phyloP scores from a whole-genome alignment of 2,888 invertebrate species.

The Choristoneura rosaceana region DNA sequence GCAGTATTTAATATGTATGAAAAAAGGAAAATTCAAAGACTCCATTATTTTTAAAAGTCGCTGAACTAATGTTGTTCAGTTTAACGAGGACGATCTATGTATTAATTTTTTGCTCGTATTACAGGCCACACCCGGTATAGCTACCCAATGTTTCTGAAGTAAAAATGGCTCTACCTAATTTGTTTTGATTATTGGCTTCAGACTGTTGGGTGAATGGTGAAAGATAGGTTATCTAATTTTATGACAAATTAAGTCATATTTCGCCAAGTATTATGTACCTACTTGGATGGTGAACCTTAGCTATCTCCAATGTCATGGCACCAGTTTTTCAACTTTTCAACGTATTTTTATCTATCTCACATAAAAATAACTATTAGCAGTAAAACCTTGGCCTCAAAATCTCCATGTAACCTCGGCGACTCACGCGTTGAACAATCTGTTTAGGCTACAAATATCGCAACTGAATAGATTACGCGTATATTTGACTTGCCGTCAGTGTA shows the following conservation, averaged over 20 bases:
- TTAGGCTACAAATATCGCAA: constrained; percentile 75
- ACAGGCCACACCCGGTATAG: no score
- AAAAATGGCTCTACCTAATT: no score
- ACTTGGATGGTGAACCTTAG: not conserved
- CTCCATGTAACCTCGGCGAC: constrained; percentile 69
- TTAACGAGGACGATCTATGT: no score
- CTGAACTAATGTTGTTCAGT: no score
- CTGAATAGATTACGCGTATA: constrained; percentile 60
- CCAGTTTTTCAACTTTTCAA: constrained; percentile 63
- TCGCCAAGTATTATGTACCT: not conserved
- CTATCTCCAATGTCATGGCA: constrained; percentile 42
- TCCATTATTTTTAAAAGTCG: no score
- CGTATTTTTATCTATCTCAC: constrained; percentile 65
- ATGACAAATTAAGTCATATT: not conserved
- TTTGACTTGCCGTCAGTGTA: constrained; percentile 43
- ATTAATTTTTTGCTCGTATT: no score
- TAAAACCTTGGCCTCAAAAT: constrained; percentile 81
- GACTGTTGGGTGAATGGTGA: no score
- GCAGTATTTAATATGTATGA: no score
- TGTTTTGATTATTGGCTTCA: no score
- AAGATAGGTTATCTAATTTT: no score
- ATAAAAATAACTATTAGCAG: constrained; percentile 75
- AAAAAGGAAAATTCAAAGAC: no score
- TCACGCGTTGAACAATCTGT: constrained; percentile 73
- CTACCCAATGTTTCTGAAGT: no score